These are phyloP conservation scores for Clarias gariepinus DNA, from an alignment of 2,113 vertebrate genomes.

Conservation along the genomic window DNA sequence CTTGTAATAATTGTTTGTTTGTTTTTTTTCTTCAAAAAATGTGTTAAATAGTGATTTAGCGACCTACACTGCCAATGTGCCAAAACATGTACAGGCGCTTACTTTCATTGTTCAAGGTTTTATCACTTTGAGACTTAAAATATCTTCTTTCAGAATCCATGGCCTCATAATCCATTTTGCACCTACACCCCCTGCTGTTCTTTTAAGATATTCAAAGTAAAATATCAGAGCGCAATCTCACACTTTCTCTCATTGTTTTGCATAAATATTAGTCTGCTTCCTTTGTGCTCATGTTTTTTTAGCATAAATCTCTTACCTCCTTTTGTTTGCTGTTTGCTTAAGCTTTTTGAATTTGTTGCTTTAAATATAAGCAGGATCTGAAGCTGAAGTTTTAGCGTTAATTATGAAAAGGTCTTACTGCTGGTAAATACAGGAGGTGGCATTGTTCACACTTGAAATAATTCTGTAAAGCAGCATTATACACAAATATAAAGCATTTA, in stretches of 20 bases:
- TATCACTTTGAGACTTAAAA: constrained; percentile 59
- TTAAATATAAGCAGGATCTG: neutral
- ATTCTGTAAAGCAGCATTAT: constrained; percentile 22
- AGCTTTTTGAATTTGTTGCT: neutral
- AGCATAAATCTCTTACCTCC: constrained; percentile 9
- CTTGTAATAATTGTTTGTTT: too few relatives aligned
- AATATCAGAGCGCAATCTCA: constrained; percentile 1
- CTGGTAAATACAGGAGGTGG: constrained; percentile 24
- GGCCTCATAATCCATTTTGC: constrained; percentile 54
- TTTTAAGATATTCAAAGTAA: constrained; percentile 11
- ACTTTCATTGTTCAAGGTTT: constrained; percentile 22
- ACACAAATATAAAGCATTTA: neutral
- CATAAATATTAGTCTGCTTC: constrained; percentile 1
- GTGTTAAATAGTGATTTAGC: constrained; percentile 13
- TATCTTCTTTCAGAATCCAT: constrained; percentile 60
- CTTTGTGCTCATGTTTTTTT: neutral
- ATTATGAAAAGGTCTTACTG: neutral
- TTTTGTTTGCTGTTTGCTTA: neutral
- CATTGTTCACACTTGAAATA: constrained; percentile 36
- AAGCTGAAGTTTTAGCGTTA: neutral
- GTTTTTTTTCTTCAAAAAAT: neutral
- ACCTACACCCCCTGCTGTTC: constrained; percentile 8
- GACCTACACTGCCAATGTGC: neutral
- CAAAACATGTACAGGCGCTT: neutral
- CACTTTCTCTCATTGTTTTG: constrained; percentile 17